Evolutionary conservation across 92 coral and sea anemone species (phyloP).

Genomic region (Pocillopora meandrina): DNA sequence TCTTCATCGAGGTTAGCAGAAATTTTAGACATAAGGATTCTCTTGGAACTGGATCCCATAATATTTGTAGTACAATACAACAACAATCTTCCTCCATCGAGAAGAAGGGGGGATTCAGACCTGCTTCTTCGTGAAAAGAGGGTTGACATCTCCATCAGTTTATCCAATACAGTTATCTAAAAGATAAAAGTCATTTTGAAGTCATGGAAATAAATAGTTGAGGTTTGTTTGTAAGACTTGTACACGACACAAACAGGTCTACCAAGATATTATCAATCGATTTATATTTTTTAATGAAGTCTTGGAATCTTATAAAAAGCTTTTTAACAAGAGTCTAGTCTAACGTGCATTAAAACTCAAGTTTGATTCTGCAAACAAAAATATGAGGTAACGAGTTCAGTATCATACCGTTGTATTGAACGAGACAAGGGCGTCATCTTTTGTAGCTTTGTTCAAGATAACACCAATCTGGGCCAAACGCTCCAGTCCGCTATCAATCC

Average conservation of each 20-base stretch:
- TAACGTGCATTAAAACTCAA: too few relatives aligned
- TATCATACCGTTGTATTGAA: conserved; percentile 8
- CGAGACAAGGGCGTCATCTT: background rate
- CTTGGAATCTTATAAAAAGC: too few relatives aligned
- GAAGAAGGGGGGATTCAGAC: background rate
- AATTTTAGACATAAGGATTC: background rate
- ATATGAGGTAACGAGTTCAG: too few relatives aligned
- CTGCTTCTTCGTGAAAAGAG: background rate
- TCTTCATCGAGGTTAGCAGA: background rate
- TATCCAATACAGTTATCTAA: background rate
- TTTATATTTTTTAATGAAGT: too few relatives aligned
- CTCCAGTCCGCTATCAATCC: background rate
- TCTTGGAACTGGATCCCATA: background rate
- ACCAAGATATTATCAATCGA: too few relatives aligned
- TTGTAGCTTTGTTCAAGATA: conserved; percentile 2
- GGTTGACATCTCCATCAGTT: background rate
- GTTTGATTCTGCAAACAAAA: too few relatives aligned
- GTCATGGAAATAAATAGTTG: too few relatives aligned
- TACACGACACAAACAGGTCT: too few relatives aligned
- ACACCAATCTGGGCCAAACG: conserved; percentile 15
- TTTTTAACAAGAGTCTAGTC: too few relatives aligned
- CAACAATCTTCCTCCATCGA: conserved; percentile 2
- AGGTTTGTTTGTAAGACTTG: too few relatives aligned
- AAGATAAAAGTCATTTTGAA: too few relatives aligned
- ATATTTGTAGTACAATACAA: conserved; percentile 2